Conservation (phyloP, 2,888 invertebrate genomes). For the Epinotia ramella region DNA sequence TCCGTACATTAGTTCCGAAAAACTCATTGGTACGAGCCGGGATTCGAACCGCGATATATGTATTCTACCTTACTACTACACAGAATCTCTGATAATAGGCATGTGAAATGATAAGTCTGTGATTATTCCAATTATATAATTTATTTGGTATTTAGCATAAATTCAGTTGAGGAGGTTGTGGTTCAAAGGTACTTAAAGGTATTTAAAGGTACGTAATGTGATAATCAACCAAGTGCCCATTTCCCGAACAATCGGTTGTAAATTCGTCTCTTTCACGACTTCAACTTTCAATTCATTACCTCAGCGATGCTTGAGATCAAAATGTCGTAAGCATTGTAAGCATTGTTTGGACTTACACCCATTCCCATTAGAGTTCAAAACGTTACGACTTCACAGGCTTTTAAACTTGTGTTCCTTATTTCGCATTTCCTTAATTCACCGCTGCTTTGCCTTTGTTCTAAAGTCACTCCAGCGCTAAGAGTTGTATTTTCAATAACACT, state of each 20-base stretch:
- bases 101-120: no score
- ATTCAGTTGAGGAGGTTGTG: no score
- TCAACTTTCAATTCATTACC: conserved; percentile 23
- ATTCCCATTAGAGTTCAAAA: neutral
- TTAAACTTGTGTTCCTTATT: conserved; percentile 12
- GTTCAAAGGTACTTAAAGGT: no score
- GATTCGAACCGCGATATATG: no score
- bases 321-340: neutral
- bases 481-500: neutral
- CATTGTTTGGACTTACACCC: neutral
- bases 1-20: no score
- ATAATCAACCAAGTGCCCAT: neutral
- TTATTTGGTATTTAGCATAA: no score
- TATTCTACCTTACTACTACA: neutral
- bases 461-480: conserved; percentile 16
- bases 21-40: no score
- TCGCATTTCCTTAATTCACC: conserved; percentile 18
- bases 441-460: neutral
- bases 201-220: neutral
- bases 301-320: neutral
- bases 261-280: conserved; percentile 26
- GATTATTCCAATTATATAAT: no score
- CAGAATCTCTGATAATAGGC: no score
- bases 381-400: conserved; percentile 6
- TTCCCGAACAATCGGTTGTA: conserved; percentile 34